Percentiles rank a stretch among this genome's conserved stretches.
phyloP scores from a whole-genome alignment of 2,888 invertebrate genomes.

The Acronicta psi region DNA sequence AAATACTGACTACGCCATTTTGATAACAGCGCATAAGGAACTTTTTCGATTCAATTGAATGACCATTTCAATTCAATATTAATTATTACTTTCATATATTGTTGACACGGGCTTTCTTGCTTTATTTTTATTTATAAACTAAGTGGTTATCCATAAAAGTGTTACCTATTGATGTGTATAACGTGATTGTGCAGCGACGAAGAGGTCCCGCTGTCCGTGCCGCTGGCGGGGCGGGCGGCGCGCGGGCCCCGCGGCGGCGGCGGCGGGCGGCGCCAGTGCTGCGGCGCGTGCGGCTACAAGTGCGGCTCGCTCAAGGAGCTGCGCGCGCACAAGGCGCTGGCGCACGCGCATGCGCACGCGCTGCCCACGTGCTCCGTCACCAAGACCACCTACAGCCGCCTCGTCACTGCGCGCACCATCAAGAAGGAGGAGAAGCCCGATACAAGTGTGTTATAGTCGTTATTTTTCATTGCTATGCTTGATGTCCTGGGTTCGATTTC shows the following conservation, averaged over 20 bases:
- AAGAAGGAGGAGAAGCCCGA: constrained; percentile 82
- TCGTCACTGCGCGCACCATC: constrained; percentile 77
- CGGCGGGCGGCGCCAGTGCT: constrained; percentile 87
- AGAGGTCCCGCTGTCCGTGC: constrained; percentile 58
- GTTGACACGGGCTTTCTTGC: no score
- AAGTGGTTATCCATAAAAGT: no score
- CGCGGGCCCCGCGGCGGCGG: constrained; percentile 89
- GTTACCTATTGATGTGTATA: background rate
- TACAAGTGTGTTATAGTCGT: constrained; percentile 61
- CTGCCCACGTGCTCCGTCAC: constrained; percentile 63
- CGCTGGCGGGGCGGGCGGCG: constrained; percentile 61
- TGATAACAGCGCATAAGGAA: no score
- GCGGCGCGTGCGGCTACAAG: constrained; percentile 88
- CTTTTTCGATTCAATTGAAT: no score
- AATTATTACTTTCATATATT: no score
- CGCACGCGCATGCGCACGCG: constrained; percentile 88
- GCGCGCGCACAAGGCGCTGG: constrained; percentile 89
- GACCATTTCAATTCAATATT: no score
- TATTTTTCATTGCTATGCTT: no score
- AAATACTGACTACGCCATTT: no score
- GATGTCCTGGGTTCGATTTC: no score
- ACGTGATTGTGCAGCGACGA: constrained; percentile 67
- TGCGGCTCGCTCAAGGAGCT: constrained; percentile 90
- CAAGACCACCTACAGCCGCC: constrained; percentile 71
- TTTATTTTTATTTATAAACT: no score